A percentile compares a stretch with the other conserved stretches of the same genome.
Evolutionary conservation across 2,888 invertebrate genomes (phyloP).

Genomic region (Sphaeridia pumilis): DNA sequence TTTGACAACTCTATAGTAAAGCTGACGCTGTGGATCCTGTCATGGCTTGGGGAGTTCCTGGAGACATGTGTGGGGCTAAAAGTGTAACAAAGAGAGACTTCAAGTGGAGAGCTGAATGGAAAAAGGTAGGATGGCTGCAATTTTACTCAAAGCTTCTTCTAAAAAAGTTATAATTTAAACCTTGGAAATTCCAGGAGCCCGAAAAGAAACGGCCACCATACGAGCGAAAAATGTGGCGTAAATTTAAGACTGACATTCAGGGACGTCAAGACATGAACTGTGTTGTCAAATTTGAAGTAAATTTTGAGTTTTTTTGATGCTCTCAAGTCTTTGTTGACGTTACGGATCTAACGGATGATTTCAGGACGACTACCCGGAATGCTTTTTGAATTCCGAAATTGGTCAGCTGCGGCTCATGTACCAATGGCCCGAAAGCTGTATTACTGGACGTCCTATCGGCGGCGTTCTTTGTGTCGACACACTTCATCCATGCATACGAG

Average conservation of each 20-base stretch:
- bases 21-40: constrained; percentile 32
- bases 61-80: constrained; percentile 31
- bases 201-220: background rate
- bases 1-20: constrained; percentile 20
- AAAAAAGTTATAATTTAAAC: background rate
- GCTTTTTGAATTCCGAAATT: constrained; percentile 13
- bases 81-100: constrained; percentile 29
- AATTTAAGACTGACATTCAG: constrained; percentile 27
- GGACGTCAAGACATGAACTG: constrained; percentile 12
- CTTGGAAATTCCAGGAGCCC: background rate
- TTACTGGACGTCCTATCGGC: constrained; percentile 29
- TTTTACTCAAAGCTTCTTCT: too few relatives aligned
- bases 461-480: constrained; percentile 24
- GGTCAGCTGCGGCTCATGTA: constrained; percentile 28
- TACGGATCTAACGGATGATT: background rate
- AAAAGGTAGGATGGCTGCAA: too few relatives aligned
- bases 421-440: constrained; percentile 30
- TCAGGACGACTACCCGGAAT: constrained; percentile 3
- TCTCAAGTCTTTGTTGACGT: background rate
- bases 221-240: constrained; percentile 16
- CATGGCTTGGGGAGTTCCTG: constrained; percentile 25
- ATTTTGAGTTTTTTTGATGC: background rate
- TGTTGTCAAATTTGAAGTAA: constrained; percentile 26
- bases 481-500: constrained; percentile 22
- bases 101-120: constrained; percentile 29